phyloP scores from a whole-genome alignment of 2,797 vertebrate genomes.

The Phalanger gymnotis region DNA sequence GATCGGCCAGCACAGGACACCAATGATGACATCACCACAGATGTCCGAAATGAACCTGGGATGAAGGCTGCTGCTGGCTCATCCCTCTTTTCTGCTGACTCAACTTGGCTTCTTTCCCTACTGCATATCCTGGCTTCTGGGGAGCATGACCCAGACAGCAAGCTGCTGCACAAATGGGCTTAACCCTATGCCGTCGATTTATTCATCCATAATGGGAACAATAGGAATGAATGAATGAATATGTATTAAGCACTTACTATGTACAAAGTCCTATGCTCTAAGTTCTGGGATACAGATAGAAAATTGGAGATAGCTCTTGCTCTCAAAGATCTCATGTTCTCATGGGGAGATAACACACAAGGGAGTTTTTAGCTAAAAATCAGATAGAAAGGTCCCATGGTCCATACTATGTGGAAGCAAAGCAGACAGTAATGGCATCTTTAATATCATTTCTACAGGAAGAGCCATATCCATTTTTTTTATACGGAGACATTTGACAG shows the following conservation, averaged over 20 bases:
- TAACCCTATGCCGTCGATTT: background rate
- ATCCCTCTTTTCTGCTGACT: background rate
- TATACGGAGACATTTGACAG: background rate
- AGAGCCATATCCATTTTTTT: background rate
- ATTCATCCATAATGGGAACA: background rate
- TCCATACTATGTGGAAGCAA: background rate
- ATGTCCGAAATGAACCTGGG: too few species aligned
- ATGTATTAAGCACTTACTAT: background rate
- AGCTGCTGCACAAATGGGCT: slow-evolving; percentile 6
- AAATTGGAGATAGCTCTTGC: background rate
- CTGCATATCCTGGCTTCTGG: background rate
- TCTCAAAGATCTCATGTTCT: background rate
- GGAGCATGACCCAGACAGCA: background rate
- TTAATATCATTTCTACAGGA: background rate
- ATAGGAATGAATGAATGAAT: background rate
- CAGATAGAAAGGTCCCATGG: background rate
- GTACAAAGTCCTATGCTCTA: background rate
- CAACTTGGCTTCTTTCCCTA: background rate
- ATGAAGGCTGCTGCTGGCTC: rapidly evolving
- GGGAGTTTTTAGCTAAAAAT: background rate
- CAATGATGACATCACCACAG: background rate
- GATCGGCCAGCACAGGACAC: background rate
- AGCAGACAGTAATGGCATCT: background rate
- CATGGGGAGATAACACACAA: background rate
- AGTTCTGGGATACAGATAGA: background rate